Conservation (phyloP, 2,797 vertebrate genomes). For the Delichon dasypus region DNA sequence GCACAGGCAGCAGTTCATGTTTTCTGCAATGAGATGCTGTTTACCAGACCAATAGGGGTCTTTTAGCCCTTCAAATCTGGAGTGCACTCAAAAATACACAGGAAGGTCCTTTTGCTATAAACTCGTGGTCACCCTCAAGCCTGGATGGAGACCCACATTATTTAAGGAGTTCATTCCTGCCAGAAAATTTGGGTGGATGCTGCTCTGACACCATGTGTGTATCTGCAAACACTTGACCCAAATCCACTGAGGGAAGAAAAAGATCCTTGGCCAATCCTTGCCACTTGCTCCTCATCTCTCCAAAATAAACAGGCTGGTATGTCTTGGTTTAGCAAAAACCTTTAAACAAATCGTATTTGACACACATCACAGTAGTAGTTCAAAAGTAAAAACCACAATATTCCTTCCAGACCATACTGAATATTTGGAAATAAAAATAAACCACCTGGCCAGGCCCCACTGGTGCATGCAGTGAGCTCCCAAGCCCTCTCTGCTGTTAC, state of each 20-base stretch:
- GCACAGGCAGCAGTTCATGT: rapidly evolving
- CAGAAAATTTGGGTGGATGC: not conserved
- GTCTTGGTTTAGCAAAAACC: not conserved
- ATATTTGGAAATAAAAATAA: not conserved
- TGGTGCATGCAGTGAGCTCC: not conserved
- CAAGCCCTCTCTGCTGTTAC: not conserved
- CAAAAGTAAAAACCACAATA: not conserved
- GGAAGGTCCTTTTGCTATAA: not conserved
- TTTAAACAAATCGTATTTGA: not conserved
- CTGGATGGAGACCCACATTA: rapidly evolving
- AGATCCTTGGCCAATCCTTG: not conserved
- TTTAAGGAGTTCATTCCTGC: not conserved
- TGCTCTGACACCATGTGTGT: not conserved
- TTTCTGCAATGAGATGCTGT: not conserved
- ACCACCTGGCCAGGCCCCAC: not conserved
- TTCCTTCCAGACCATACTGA: not conserved
- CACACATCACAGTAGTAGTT: not conserved
- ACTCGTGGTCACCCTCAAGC: not conserved
- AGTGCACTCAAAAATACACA: not conserved
- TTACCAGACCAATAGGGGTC: not conserved
- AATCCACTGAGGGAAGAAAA: not conserved
- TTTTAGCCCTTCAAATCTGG: not conserved
- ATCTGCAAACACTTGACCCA: not conserved
- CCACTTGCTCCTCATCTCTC: not conserved
- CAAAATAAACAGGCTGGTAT: not conserved